Conservation (phyloP, 2,888 invertebrate genomes). For the Lithophane semibrunnea region DNA sequence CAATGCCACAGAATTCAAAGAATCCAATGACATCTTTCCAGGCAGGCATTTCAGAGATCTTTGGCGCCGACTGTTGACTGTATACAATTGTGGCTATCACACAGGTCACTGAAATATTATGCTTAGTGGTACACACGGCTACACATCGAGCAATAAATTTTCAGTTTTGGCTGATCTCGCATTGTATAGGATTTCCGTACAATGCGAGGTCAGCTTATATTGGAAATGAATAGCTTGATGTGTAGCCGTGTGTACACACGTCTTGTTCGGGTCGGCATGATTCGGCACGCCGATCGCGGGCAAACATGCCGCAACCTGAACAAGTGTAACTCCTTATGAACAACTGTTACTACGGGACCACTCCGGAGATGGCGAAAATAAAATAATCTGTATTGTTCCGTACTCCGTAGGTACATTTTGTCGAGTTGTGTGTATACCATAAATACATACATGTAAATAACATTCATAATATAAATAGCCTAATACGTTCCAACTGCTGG, state of each 20-base stretch:
- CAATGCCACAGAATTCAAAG: constrained; percentile 91
- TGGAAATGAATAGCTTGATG: too few relatives aligned
- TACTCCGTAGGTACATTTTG: neutral
- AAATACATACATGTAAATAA: neutral
- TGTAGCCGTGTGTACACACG: neutral
- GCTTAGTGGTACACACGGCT: too few relatives aligned
- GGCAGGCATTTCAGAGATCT: constrained; percentile 75
- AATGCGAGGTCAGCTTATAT: too few relatives aligned
- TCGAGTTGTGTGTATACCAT: neutral
- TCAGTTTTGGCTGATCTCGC: too few relatives aligned
- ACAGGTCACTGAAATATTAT: constrained; percentile 79
- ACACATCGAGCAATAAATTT: too few relatives aligned
- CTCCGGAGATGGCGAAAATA: neutral
- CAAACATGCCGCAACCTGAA: neutral
- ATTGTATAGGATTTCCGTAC: too few relatives aligned
- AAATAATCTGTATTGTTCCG: neutral
- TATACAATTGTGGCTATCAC: constrained; percentile 84
- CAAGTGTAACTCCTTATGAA: neutral
- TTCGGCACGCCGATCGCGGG: neutral
- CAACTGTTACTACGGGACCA: neutral
- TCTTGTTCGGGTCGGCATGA: neutral
- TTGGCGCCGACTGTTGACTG: constrained; percentile 74
- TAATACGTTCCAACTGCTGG: neutral
- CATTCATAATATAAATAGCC: neutral
- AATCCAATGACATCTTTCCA: constrained; percentile 82